Evolutionary conservation across 2,113 vertebrate species (phyloP).

Genomic region (Tauraco erythrolophus): DNA sequence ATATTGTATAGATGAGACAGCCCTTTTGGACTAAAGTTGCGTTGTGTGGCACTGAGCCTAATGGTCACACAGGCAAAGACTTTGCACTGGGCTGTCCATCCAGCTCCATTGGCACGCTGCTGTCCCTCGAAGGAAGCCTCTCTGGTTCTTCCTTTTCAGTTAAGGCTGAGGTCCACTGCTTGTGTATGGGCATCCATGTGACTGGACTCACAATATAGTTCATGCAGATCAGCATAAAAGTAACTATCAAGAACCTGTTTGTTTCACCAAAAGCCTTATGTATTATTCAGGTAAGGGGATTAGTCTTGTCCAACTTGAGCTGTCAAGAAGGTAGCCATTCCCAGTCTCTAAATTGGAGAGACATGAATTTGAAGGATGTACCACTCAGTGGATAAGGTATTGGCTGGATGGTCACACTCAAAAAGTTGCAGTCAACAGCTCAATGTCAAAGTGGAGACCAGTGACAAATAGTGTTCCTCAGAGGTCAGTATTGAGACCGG

Average conservation of each 20-base stretch:
- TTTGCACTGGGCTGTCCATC: background rate
- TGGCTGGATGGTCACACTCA: too few species aligned
- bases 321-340: background rate
- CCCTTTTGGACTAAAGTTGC: background rate
- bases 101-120: accelerated
- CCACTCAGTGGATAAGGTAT: too few species aligned
- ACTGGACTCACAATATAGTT: background rate
- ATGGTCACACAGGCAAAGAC: accelerated
- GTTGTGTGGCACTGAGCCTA: background rate
- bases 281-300: background rate
- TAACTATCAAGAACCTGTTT: background rate
- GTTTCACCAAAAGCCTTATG: background rate
- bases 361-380: too few species aligned
- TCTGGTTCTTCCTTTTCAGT: background rate
- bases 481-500: too few species aligned
- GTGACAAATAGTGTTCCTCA: too few species aligned
- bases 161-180: background rate
- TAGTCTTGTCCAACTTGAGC: background rate
- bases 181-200: background rate
- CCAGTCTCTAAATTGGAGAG: too few species aligned
- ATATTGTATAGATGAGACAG: background rate
- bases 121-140: background rate
- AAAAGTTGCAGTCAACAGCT: too few species aligned
- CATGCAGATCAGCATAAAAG: background rate
- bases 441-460: too few species aligned